Conservation (phyloP, 2,113 vertebrate genomes). For the Emydocephalus ijimae region DNA sequence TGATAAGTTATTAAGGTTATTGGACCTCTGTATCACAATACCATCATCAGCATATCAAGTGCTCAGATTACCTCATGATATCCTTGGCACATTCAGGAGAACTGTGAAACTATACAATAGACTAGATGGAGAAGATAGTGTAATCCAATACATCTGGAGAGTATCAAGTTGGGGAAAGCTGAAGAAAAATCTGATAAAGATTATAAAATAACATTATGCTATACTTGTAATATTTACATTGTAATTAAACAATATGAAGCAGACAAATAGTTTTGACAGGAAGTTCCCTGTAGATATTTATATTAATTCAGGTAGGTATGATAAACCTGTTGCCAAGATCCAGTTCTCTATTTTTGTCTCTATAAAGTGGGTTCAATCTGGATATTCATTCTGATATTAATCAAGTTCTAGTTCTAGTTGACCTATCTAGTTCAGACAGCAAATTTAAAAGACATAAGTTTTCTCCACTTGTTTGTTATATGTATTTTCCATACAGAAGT, state of each 20-base stretch:
- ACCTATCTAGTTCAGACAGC: background rate
- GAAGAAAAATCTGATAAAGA: background rate
- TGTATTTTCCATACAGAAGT: background rate
- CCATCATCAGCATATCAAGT: background rate
- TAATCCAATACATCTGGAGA: background rate
- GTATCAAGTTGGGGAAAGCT: background rate
- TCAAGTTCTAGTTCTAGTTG: too few relatives aligned
- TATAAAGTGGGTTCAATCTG: background rate
- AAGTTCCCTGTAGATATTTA: background rate
- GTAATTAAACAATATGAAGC: background rate
- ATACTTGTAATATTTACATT: background rate
- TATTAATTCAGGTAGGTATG: background rate
- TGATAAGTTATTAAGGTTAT: background rate
- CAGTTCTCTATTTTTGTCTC: background rate
- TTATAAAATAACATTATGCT: background rate
- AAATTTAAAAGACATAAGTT: background rate
- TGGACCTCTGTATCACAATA: background rate
- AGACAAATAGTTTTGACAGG: background rate
- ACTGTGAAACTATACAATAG: background rate
- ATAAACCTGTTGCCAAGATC: background rate
- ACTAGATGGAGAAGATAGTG: background rate
- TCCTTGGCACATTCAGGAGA: background rate
- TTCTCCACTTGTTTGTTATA: background rate
- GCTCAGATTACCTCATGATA: background rate
- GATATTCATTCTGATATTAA: background rate